phyloP scores from a whole-genome alignment of 2,113 vertebrate genomes.

The human region DNA sequence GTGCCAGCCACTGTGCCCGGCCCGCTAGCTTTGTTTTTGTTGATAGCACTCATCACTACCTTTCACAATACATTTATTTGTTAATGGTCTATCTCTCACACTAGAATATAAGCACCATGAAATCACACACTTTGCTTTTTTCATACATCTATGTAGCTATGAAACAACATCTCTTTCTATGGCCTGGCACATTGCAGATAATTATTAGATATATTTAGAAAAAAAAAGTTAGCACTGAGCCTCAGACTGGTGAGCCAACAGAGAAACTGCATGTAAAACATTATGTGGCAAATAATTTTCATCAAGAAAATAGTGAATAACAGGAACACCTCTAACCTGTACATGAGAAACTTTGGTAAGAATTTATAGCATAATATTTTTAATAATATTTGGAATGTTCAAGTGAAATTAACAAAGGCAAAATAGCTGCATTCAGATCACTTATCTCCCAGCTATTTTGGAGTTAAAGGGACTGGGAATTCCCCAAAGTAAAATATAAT shows the following conservation, averaged over 20 bases:
- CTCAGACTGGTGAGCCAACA: neutral
- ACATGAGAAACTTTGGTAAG: neutral
- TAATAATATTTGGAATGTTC: neutral
- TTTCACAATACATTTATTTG: neutral
- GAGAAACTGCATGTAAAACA: neutral
- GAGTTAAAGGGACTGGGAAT: neutral
- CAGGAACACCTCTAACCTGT: neutral
- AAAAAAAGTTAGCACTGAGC: neutral
- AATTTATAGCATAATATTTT: neutral
- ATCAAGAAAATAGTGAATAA: neutral
- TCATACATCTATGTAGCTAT: neutral
- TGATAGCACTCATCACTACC: neutral
- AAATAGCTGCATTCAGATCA: neutral
- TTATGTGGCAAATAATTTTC: neutral
- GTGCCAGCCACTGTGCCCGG: no score
- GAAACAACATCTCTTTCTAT: neutral
- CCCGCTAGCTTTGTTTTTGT: neutral
- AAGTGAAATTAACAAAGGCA: neutral
- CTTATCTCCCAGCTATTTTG: neutral
- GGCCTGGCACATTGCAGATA: neutral
- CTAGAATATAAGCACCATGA: neutral
- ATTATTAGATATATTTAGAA: neutral
- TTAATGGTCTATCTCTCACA: neutral
- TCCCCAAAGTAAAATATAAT: constrained; percentile 24
- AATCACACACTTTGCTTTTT: neutral